A percentile compares a stretch with the other conserved stretches of the same genome.
phyloP scores from a whole-genome alignment of 2,113 vertebrate genomes.

The Zapus hudsonius region DNA sequence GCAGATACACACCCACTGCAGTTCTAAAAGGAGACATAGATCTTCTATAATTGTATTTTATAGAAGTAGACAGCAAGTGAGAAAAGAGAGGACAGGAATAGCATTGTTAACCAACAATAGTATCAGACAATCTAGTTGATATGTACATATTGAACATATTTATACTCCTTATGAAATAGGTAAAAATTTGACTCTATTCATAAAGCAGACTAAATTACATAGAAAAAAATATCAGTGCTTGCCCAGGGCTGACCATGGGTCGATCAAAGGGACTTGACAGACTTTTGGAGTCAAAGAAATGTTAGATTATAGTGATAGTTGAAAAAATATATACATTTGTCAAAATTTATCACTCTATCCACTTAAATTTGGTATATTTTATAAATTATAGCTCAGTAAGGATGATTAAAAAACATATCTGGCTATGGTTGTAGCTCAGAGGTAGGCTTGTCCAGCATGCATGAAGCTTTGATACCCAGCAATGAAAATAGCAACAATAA shows the following conservation, averaged over 20 bases:
- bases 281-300: not conserved
- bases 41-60: not conserved
- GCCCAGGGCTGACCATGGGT: not conserved
- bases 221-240: not conserved
- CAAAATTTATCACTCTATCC: not conserved
- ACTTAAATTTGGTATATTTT: not conserved
- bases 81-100: not conserved
- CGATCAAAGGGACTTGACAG: not conserved
- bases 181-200: not conserved
- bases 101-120: not conserved
- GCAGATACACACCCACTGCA: not conserved
- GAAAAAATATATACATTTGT: not conserved
- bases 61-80: no score
- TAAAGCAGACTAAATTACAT: not conserved
- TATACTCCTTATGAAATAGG: not conserved
- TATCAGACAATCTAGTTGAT: no score
- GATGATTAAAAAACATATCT: not conserved
- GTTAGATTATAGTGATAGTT: not conserved
- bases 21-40: not conserved
- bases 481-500: not conserved
- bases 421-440: not conserved
- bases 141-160: not conserved
- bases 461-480: not conserved
- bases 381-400: not conserved
- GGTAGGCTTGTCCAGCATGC: not conserved